These are phyloP conservation scores for Stigmatopora argus DNA, from an alignment of 2,113 vertebrate species.

Conservation along the genomic window DNA sequence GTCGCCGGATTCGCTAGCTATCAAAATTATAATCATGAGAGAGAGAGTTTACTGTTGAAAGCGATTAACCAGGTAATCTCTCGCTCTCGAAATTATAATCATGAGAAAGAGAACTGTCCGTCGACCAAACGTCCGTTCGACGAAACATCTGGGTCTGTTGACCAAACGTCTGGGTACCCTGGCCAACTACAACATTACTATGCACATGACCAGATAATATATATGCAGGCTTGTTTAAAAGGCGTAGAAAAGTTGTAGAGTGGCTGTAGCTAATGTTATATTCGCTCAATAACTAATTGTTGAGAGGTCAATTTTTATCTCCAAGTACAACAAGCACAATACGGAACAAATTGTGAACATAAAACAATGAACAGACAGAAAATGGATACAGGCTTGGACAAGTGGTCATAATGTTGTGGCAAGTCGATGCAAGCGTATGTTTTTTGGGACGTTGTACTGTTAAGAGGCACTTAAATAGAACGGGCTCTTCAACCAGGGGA, in stretches of 20 bases:
- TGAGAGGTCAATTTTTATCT: background rate
- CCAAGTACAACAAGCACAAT: background rate
- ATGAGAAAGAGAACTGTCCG: no score
- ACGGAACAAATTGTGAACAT: background rate
- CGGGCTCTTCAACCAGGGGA: background rate
- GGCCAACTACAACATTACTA: background rate
- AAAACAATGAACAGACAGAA: constrained; percentile 8
- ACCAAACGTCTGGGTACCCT: background rate
- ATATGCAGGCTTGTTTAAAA: background rate
- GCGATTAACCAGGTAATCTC: no score
- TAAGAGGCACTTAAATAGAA: background rate
- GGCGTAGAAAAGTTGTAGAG: background rate
- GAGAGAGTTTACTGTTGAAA: no score
- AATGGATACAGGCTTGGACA: background rate
- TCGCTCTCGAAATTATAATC: no score
- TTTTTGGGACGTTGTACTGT: background rate
- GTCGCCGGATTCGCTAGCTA: no score
- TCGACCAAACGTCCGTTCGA: no score
- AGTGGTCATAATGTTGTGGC: background rate
- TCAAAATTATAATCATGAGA: no score
- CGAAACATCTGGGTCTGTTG: no score
- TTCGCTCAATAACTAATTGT: background rate
- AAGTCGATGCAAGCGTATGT: background rate
- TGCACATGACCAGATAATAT: background rate
- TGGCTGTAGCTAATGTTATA: constrained; percentile 2